phyloP scores from a whole-genome alignment of 1,140 invertebrate species.

The Radopholus similis region DNA sequence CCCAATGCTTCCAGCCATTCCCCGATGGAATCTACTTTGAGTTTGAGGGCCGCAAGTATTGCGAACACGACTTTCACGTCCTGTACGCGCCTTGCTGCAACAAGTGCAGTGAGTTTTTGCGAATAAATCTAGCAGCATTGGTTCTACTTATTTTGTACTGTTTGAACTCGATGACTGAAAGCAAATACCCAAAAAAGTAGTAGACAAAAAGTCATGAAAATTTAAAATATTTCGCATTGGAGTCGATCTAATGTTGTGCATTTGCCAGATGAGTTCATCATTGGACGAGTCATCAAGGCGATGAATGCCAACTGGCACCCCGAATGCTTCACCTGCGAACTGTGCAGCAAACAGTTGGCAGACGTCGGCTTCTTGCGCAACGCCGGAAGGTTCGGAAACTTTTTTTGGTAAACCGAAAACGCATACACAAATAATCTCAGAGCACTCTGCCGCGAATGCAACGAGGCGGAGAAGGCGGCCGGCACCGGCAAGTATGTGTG shows the following conservation, averaged over 20 bases:
- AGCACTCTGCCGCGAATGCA: constrained; percentile 93
- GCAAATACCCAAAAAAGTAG: too few species aligned
- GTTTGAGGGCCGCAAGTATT: constrained; percentile 97
- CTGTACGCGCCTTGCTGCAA: constrained; percentile 78
- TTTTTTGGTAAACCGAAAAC: neutral
- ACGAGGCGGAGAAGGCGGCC: constrained; percentile 87
- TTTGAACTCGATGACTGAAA: too few species aligned
- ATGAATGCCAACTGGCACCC: constrained; percentile 99
- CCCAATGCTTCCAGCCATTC: constrained; percentile 95
- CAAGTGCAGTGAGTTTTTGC: constrained; percentile 79
- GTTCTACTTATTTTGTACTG: too few species aligned
- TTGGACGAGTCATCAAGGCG: constrained; percentile 89
- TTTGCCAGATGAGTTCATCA: constrained; percentile 55
- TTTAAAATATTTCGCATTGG: neutral
- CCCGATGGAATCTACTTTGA: constrained; percentile 97
- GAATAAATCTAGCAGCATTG: too few species aligned
- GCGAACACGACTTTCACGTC: constrained; percentile 93
- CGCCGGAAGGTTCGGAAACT: constrained; percentile 46
- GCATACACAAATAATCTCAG: constrained; percentile 62
- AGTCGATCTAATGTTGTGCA: constrained; percentile 12
- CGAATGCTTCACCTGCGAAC: constrained; percentile 89
- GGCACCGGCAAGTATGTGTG: constrained; percentile 94
- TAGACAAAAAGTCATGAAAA: too few species aligned
- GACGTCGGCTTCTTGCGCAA: constrained; percentile 78
- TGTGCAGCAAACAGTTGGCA: constrained; percentile 82